Evolutionary conservation across 1,140 invertebrate species (phyloP).

Genomic region (Adoxophyes honmai): DNA sequence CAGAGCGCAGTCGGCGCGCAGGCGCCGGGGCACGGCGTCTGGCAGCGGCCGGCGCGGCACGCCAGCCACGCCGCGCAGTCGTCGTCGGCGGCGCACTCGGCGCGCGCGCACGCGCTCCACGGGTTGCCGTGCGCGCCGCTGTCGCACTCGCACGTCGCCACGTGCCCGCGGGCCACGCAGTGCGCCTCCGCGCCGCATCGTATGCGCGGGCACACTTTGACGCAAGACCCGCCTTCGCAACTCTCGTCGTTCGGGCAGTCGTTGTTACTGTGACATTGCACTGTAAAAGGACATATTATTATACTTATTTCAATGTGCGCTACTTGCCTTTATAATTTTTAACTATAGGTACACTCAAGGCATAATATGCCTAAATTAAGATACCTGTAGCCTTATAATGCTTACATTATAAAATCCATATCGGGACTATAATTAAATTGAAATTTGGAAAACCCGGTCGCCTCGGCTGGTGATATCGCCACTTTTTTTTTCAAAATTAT

Average conservation of each 20-base stretch:
- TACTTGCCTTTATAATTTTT: too few relatives aligned
- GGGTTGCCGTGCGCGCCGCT: slow-evolving; percentile 87
- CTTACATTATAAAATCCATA: too few relatives aligned
- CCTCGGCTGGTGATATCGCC: too few relatives aligned
- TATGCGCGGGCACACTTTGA: slow-evolving; percentile 87
- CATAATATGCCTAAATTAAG: too few relatives aligned
- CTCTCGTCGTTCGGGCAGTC: slow-evolving; percentile 90
- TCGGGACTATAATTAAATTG: too few relatives aligned
- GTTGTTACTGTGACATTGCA: slow-evolving; percentile 90
- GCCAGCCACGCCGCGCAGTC: slow-evolving; percentile 87
- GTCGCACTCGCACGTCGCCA: slow-evolving; percentile 88
- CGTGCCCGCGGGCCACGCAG: slow-evolving; percentile 86
- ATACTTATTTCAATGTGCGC: too few relatives aligned
- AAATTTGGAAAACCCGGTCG: too few relatives aligned
- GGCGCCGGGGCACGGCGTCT: slow-evolving; percentile 88
- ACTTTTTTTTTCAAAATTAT: too few relatives aligned
- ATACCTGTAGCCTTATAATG: too few relatives aligned
- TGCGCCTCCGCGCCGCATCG: slow-evolving; percentile 90
- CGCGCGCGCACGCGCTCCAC: slow-evolving; percentile 84
- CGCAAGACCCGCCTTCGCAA: slow-evolving; percentile 90
- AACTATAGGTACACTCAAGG: too few relatives aligned
- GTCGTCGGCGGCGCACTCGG: slow-evolving; percentile 85
- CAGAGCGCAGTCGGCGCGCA: slow-evolving; percentile 83
- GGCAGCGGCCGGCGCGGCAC: slow-evolving; percentile 86
- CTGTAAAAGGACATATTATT: slow-evolving; percentile 69